Percentiles rank a stretch among this genome's conserved stretches.
phyloP scores from a whole-genome alignment of 2,888 invertebrate species.

The Ryuthela nishihirai region DNA sequence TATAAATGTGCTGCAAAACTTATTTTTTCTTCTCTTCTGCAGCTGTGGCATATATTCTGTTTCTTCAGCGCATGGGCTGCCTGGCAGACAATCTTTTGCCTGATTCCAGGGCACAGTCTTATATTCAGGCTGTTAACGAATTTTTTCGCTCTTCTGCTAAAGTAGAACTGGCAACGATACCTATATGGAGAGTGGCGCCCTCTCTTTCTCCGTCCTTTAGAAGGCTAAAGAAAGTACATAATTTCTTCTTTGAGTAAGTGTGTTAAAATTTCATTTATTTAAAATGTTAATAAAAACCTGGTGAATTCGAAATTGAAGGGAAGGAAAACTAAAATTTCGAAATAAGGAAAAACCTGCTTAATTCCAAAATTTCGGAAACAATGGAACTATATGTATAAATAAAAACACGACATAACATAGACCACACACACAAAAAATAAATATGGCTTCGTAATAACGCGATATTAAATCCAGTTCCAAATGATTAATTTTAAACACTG shows the following conservation, averaged over 20 bases:
- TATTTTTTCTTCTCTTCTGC: neutral
- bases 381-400: too few species aligned
- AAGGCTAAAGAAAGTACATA: conserved; percentile 22
- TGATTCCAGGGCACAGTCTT: conserved; percentile 12
- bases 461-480: too few species aligned
- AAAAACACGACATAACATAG: too few species aligned
- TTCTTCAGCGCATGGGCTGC: conserved; percentile 23
- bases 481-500: too few species aligned
- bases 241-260: conserved; percentile 34
- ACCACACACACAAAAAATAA: too few species aligned
- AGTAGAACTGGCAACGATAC: conserved; percentile 23
- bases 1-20: neutral
- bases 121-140: conserved; percentile 24
- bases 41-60: conserved; percentile 28
- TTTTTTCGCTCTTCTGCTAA: conserved; percentile 23
- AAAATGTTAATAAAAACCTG: too few species aligned
- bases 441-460: too few species aligned
- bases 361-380: too few species aligned
- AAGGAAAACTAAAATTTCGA: too few species aligned
- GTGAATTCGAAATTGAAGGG: too few species aligned
- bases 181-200: conserved; percentile 16
- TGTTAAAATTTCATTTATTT: too few species aligned
- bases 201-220: conserved; percentile 22
- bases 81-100: conserved; percentile 11
- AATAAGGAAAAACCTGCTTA: too few species aligned